Conservation (phyloP, 2,888 invertebrate species). For the Athripsodes cinereus region DNA sequence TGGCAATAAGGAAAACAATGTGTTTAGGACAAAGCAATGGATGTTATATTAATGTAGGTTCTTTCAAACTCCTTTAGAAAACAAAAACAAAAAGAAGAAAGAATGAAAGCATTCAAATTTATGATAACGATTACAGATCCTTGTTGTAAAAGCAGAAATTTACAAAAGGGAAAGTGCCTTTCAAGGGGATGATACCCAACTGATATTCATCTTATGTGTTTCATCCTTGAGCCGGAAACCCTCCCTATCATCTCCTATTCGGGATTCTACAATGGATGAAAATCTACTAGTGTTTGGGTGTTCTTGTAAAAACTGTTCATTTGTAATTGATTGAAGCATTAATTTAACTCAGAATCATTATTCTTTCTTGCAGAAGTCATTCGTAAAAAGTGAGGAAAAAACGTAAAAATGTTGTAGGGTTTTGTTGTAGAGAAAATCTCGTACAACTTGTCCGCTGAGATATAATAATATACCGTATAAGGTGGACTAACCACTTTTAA, state of each 20-base stretch:
- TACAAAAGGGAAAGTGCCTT: background rate
- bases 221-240: background rate
- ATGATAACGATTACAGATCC: constrained; percentile 10
- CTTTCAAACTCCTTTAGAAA: background rate
- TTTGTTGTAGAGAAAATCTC: no score
- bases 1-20: constrained; percentile 1
- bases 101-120: constrained; percentile 7
- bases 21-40: background rate
- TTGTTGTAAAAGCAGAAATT: constrained; percentile 1
- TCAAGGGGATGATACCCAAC: background rate
- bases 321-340: no score
- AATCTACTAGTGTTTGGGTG: no score
- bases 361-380: no score
- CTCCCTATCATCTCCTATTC: background rate
- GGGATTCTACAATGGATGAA: no score
- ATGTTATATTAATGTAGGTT: background rate
- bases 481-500: no score
- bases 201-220: constrained; percentile 7
- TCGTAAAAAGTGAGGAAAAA: no score
- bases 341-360: no score
- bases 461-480: no score
- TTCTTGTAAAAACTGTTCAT: no score
- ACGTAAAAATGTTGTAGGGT: no score
- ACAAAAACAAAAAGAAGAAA: background rate
- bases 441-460: no score